Conservation (phyloP, 2,113 vertebrate species). For the Petrocephalus zakoni region DNA sequence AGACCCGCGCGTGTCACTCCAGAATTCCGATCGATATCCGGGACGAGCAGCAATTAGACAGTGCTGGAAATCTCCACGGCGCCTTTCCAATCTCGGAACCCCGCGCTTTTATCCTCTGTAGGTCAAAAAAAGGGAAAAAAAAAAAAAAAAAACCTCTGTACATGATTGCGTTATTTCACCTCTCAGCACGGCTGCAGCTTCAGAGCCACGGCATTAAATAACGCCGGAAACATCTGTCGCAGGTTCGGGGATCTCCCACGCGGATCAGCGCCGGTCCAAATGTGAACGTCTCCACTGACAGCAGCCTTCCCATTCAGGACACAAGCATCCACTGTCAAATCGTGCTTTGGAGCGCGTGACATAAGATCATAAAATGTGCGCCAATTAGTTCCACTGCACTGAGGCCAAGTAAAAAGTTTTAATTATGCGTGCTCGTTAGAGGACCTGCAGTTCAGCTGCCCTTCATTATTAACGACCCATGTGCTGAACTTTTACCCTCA, state of each 20-base stretch:
- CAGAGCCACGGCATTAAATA: neutral
- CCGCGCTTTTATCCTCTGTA: slow-evolving; percentile 8
- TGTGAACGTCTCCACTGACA: neutral
- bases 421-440: neutral
- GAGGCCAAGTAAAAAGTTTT: slow-evolving; percentile 6
- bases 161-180: neutral
- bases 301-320: neutral
- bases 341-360: neutral
- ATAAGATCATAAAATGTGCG: neutral
- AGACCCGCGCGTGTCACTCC: neutral
- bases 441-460: slow-evolving; percentile 3
- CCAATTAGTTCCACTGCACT: neutral
- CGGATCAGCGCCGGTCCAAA: neutral
- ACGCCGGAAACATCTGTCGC: neutral
- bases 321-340: neutral
- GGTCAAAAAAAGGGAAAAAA: neutral
- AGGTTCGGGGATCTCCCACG: neutral
- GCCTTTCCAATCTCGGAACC: neutral
- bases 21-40: neutral
- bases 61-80: neutral
- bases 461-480: neutral
- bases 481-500: neutral
- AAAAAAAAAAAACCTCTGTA: neutral
- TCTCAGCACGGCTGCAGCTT: neutral
- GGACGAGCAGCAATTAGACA: neutral